Percentiles rank a stretch among this genome's conserved stretches.
Conservation (phyloP, 2,797 vertebrate species). For the Cirrhinus mrigala region DNA sequence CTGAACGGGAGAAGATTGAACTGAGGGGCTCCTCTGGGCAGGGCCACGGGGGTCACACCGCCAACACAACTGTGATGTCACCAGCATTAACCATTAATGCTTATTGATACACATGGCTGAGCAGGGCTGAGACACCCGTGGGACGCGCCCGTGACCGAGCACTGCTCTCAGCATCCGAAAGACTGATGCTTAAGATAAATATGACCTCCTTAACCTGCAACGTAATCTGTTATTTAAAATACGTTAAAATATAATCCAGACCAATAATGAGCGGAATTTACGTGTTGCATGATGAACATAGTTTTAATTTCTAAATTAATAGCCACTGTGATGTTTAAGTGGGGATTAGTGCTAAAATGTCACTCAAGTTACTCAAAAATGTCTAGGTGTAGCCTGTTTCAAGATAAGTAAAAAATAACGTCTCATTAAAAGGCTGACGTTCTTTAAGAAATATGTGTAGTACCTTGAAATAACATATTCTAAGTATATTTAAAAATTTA, state of each 20-base stretch:
- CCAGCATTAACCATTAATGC: constrained; percentile 72
- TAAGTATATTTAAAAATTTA: neutral
- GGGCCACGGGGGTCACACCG: constrained; percentile 76
- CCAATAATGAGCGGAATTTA: neutral
- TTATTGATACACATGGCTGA: constrained; percentile 73
- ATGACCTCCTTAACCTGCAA: neutral
- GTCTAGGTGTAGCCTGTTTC: neutral
- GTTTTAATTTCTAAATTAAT: neutral
- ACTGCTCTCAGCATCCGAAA: constrained; percentile 3
- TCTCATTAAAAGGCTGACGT: neutral
- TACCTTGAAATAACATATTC: neutral
- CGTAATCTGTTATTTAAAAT: neutral
- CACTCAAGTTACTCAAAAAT: neutral
- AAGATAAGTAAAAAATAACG: neutral
- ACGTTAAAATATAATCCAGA: neutral
- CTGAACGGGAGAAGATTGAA: constrained; percentile 53
- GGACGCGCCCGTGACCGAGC: constrained; percentile 36
- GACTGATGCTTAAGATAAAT: neutral
- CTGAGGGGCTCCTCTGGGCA: constrained; percentile 67
- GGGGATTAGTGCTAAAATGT: neutral
- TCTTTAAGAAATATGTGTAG: neutral
- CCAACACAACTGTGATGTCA: constrained; percentile 73
- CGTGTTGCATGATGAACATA: neutral
- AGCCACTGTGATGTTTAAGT: neutral
- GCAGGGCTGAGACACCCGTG: constrained; percentile 52